These are phyloP conservation scores for Okapia johnstoni DNA, from an alignment of 2,113 vertebrate genomes.

Conservation along the genomic window DNA sequence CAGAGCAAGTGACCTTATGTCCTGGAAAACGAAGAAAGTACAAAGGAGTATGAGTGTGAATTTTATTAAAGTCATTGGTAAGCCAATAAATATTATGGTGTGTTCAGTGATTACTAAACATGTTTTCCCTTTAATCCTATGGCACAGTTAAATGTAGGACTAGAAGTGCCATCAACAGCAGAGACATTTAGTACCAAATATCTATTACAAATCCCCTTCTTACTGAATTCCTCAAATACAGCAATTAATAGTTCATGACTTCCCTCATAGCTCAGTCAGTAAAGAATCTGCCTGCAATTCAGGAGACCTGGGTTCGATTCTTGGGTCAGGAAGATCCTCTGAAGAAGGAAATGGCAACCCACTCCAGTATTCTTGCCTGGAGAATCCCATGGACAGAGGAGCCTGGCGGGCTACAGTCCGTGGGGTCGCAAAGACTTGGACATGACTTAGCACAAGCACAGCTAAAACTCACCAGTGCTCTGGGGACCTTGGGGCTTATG, in stretches of 20 bases:
- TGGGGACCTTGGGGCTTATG: background rate
- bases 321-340: background rate
- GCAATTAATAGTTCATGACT: background rate
- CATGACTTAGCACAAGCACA: background rate
- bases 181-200: background rate
- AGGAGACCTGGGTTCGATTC: background rate
- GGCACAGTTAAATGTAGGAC: background rate
- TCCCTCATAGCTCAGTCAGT: background rate
- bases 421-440: background rate
- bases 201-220: background rate
- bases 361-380: background rate
- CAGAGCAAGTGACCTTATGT: background rate
- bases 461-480: background rate
- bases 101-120: background rate
- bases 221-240: background rate
- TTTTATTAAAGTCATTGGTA: background rate
- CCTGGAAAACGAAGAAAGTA: background rate
- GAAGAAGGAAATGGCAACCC: background rate
- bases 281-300: background rate
- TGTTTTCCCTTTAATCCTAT: background rate
- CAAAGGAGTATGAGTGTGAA: background rate
- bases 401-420: background rate
- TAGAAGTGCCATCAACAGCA: background rate
- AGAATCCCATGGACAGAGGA: background rate
- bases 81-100: background rate